A percentile compares a stretch with the other conserved stretches of the same genome.
Conservation (phyloP, 2,113 vertebrate genomes). For the Chunga burmeisteri region DNA sequence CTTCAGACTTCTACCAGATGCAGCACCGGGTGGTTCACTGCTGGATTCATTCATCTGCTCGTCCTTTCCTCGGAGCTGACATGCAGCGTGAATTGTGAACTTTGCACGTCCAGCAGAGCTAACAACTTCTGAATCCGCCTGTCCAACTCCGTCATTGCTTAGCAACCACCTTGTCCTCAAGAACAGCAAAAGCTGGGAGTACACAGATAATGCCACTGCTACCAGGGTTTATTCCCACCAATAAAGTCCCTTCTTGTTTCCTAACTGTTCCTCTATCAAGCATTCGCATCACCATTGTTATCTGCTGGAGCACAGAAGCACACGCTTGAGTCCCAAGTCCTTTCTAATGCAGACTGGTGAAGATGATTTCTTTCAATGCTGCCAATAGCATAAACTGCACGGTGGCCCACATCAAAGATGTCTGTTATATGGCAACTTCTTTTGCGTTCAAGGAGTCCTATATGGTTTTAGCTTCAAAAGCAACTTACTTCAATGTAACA, state of each 20-base stretch:
- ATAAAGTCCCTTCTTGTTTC: neutral
- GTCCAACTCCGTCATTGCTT: neutral
- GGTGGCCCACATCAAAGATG: neutral
- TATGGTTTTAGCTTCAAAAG: neutral
- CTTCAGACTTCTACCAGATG: neutral
- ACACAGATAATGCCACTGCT: neutral
- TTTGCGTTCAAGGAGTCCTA: neutral
- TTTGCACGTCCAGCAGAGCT: neutral
- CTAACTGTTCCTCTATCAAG: neutral
- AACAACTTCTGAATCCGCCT: neutral
- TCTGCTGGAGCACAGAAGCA: fast-evolving
- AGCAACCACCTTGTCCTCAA: neutral
- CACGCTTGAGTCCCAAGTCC: neutral
- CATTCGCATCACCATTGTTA: neutral
- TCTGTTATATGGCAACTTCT: neutral
- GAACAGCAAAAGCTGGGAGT: neutral
- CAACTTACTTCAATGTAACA: neutral
- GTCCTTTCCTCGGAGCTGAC: neutral
- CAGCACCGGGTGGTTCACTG: neutral
- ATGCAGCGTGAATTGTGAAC: neutral
- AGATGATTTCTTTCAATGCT: neutral
- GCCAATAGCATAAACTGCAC: neutral
- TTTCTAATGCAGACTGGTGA: neutral
- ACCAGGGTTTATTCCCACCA: neutral
- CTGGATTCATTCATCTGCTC: neutral